Evolutionary conservation across 2,888 invertebrate genomes (phyloP).

Genomic region (Phengaris arion): DNA sequence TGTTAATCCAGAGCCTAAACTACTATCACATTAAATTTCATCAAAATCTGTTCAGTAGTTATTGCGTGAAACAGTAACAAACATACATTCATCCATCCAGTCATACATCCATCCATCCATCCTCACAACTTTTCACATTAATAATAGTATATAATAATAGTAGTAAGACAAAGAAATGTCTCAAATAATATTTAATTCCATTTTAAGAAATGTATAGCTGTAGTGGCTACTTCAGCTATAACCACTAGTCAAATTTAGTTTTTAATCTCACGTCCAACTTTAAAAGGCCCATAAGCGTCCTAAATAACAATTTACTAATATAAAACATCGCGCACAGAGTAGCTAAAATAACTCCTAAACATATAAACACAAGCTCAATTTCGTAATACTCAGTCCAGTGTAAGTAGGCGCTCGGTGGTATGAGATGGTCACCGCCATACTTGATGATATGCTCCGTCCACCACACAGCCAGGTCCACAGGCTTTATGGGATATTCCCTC

Average conservation of each 20-base stretch:
- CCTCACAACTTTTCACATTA: too few species aligned
- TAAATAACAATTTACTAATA: neutral
- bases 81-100: too few species aligned
- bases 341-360: conserved; percentile 2
- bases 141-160: too few species aligned
- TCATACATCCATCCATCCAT: too few species aligned
- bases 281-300: neutral
- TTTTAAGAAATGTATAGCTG: too few species aligned
- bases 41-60: too few species aligned
- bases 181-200: too few species aligned
- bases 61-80: too few species aligned
- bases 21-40: too few species aligned
- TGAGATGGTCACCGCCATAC: conserved; percentile 47
- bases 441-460: conserved; percentile 51
- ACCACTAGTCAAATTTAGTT: neutral
- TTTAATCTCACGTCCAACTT: neutral
- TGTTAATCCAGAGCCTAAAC: too few species aligned
- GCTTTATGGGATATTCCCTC: conserved; percentile 42
- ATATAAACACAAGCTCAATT: conserved; percentile 39
- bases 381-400: conserved; percentile 42
- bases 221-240: neutral
- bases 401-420: conserved; percentile 45
- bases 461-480: conserved; percentile 49
- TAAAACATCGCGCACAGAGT: neutral
- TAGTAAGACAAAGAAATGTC: too few species aligned